phyloP scores from a whole-genome alignment of 2,888 invertebrate genomes.

The Drosophila lacicola region DNA sequence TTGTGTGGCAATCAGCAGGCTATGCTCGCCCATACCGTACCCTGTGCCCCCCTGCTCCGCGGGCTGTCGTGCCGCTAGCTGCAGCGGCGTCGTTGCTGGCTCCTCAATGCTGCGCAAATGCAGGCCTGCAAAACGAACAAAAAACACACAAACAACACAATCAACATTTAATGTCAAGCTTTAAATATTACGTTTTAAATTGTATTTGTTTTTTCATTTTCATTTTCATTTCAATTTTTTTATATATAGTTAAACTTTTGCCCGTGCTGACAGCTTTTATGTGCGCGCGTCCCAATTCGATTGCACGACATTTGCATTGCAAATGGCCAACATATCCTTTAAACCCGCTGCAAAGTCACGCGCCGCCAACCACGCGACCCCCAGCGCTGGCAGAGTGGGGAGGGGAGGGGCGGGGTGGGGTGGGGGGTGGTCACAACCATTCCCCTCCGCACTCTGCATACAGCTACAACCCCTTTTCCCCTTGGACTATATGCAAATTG shows the following conservation, averaged over 20 bases:
- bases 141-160: no score
- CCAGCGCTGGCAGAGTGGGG: not conserved
- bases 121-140: constrained; percentile 88
- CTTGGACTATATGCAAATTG: constrained; percentile 9
- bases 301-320: constrained; percentile 71
- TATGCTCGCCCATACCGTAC: constrained; percentile 87
- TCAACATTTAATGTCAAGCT: constrained; percentile 17
- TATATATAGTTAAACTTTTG: constrained; percentile 18
- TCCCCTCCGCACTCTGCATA: not conserved
- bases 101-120: constrained; percentile 94
- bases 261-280: constrained; percentile 37
- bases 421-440: not conserved
- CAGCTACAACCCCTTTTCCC: not conserved
- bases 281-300: constrained; percentile 41
- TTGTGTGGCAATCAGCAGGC: constrained; percentile 84
- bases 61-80: constrained; percentile 85
- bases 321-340: constrained; percentile 70
- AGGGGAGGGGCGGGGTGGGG: not conserved
- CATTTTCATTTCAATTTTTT: not conserved
- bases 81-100: constrained; percentile 87
- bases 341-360: constrained; percentile 45
- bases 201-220: constrained; percentile 1
- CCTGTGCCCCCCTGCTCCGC: constrained; percentile 88
- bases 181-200: constrained; percentile 5
- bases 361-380: constrained; percentile 21